Conservation (phyloP, 2,888 invertebrate species). For the Coenonympha glycerion region DNA sequence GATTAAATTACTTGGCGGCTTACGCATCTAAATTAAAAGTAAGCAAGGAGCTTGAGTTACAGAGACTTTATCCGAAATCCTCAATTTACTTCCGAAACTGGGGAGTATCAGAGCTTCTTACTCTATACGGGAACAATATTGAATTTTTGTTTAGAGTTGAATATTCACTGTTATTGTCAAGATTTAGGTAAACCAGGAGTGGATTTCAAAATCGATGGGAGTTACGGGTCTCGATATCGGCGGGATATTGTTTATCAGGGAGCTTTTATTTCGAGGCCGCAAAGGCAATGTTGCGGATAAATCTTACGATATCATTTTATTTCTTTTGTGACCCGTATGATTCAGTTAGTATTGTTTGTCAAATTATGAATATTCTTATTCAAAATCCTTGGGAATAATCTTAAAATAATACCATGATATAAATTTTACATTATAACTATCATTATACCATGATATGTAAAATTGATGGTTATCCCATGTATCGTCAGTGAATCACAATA, state of each 20-base stretch:
- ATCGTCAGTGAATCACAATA: too few relatives aligned
- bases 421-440: too few relatives aligned
- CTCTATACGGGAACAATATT: slow-evolving; percentile 55
- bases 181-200: slow-evolving; percentile 1
- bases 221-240: slow-evolving; percentile 5
- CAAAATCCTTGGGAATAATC: too few relatives aligned
- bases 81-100: slow-evolving; percentile 58
- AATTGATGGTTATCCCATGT: too few relatives aligned
- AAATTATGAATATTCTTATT: too few relatives aligned
- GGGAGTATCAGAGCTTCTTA: slow-evolving; percentile 38
- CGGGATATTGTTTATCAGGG: slow-evolving; percentile 10
- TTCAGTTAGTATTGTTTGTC: too few relatives aligned
- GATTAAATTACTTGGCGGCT: slow-evolving; percentile 64
- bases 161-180: too few relatives aligned
- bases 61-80: slow-evolving; percentile 59
- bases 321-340: background rate
- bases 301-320: slow-evolving; percentile 6
- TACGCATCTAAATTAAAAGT: slow-evolving; percentile 62
- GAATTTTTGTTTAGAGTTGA: slow-evolving; percentile 27
- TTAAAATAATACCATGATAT: too few relatives aligned
- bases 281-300: slow-evolving; percentile 3
- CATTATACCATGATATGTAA: too few relatives aligned
- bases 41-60: slow-evolving; percentile 62
- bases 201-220: background rate
- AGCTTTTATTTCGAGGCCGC: slow-evolving; percentile 4